These are phyloP conservation scores for Dendrolimus kikuchii DNA, from an alignment of 1,140 invertebrate species.

Conservation along the genomic window DNA sequence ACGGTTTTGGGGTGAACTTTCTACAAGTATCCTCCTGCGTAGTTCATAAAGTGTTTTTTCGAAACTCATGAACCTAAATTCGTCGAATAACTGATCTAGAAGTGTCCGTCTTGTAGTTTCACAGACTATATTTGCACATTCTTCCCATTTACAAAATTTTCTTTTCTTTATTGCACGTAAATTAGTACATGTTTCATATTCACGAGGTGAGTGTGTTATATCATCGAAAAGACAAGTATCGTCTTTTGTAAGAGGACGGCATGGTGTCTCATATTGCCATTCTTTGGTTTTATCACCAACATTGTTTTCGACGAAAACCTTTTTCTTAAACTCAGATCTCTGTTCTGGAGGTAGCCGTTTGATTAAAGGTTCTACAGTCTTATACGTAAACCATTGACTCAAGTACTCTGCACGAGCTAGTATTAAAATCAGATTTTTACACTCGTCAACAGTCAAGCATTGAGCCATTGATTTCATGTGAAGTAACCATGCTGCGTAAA, in stretches of 20 bases:
- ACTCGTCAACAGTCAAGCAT: conserved; percentile 4
- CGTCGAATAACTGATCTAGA: conserved; percentile 35
- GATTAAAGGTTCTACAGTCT: conserved; percentile 4
- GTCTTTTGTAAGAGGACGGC: neutral
- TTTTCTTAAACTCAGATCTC: conserved; percentile 17
- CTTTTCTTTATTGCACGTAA: neutral
- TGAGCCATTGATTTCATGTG: conserved; percentile 3
- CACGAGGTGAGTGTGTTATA: neutral
- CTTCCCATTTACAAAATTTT: neutral
- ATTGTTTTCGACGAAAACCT: conserved; percentile 18
- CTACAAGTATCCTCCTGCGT: conserved; percentile 22
- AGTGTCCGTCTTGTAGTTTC: neutral
- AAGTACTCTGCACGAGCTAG: conserved; percentile 4
- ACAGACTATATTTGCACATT: neutral
- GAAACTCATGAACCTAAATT: conserved; percentile 39
- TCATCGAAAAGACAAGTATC: conserved; percentile 7
- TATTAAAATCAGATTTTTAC: conserved; percentile 1
- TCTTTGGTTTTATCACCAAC: conserved; percentile 10
- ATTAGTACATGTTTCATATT: neutral
- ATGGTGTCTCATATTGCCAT: conserved; percentile 14
- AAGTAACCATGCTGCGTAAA: conserved; percentile 1
- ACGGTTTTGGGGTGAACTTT: conserved; percentile 30
- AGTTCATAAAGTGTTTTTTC: conserved; percentile 36
- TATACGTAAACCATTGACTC: conserved; percentile 1
- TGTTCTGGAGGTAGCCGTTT: conserved; percentile 3